A percentile compares a stretch with the other conserved stretches of the same genome.
Conservation (phyloP, 2,797 vertebrate genomes). For the Pempheris klunzingeri region DNA sequence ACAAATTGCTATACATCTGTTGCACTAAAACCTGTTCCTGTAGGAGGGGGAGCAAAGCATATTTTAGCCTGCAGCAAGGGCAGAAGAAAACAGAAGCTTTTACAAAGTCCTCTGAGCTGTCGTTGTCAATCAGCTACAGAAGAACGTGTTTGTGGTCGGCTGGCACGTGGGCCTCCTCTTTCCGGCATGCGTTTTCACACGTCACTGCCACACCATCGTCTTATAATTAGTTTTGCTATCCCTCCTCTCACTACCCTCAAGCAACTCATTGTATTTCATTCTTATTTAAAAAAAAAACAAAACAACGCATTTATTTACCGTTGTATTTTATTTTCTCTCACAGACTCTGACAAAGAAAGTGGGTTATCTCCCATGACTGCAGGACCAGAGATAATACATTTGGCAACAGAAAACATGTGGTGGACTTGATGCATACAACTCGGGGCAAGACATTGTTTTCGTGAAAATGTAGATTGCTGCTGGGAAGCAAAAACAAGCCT, state of each 20-base stretch:
- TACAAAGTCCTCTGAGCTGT: conserved; percentile 20
- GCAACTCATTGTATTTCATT: conserved; percentile 8
- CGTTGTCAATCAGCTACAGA: conserved; percentile 30
- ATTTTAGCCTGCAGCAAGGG: conserved; percentile 35
- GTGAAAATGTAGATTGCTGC: conserved; percentile 47
- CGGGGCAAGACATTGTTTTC: conserved; percentile 38
- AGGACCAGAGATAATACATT: conserved; percentile 30
- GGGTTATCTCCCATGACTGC: conserved; percentile 18
- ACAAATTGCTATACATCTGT: conserved; percentile 48
- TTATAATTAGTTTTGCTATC: neutral
- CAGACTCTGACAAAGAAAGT: conserved; percentile 20
- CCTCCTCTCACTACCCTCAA: neutral
- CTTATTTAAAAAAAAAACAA: neutral
- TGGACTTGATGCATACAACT: conserved; percentile 24
- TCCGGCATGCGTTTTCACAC: neutral
- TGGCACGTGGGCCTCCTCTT: neutral
- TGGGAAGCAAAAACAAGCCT: conserved; percentile 43
- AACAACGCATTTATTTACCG: conserved; percentile 2
- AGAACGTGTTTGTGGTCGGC: neutral
- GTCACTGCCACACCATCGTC: neutral
- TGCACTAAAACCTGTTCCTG: conserved; percentile 32
- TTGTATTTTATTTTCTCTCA: neutral
- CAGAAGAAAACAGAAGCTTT: conserved; percentile 27
- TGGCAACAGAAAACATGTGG: conserved; percentile 22
- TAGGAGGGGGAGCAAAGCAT: conserved; percentile 16